Base-by-base conservation (phyloP, 2,113 vertebrate genomes). In the Prietella phreatophila region DNA sequence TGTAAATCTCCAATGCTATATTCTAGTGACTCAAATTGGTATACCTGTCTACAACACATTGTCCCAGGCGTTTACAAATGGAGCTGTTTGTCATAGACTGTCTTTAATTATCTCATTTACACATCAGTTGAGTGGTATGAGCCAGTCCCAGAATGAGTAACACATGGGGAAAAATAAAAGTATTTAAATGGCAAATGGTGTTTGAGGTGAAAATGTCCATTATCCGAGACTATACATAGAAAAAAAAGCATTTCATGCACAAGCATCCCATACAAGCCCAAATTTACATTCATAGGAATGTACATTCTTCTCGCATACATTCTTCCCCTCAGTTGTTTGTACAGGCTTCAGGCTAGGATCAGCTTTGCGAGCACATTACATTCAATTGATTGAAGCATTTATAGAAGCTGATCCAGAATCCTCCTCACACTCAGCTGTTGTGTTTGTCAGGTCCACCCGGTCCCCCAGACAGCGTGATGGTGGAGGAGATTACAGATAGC, bases 401-500 rank as follows among this genome's bases (percentile, higher is more conserved):
- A 60, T 27, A 27, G 55, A 69, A 39, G 53, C 76, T 84, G 69
- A 89, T 87, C 65, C 79, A 75, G 79, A 30, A 8, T 67, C 83
- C 71, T 36, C 83, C 56, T 82, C 81, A 76, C 60, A 78, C 56
- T 88, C 61, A 55, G 69, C 88, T 78, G 61, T 73, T 85, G 87
- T 92, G 88, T 93, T 90, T 90, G 85, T 85, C 83, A 99, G 98
- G 97, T 91, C 97, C 97, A 3, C 98, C 98, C 4, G 97, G 97
- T 11, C 97, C 97, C 69, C 98, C 98, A 0, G 94, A 95, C 90
- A 94, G 93, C 0, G 96, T 99, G 42, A 93, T 93, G 33, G 97
- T 99, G 91, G 97, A 97, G 50, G 97, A 99, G 93, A 95, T 99
- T 90, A 99, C 97, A 20, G 97, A 97, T 84, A 97, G 97, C 88